phyloP scores from a whole-genome alignment of 2,113 vertebrate genomes.

The Plectropomus leopardus region DNA sequence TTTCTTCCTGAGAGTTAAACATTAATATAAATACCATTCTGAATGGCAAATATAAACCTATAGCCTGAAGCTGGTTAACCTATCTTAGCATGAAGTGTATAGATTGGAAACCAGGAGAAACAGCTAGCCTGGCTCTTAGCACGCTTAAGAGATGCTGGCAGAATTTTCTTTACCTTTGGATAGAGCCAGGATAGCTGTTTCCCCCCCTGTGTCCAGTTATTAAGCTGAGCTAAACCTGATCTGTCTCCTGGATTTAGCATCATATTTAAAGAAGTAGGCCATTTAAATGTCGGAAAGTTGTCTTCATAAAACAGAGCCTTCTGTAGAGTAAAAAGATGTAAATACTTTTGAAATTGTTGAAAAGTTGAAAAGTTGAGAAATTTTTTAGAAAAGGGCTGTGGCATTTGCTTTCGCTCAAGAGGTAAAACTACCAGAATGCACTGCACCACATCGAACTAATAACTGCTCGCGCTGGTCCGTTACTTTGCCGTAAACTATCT shows the following conservation, averaged over 20 bases:
- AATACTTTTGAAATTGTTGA: no score
- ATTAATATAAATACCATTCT: not conserved
- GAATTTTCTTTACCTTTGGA: not conserved
- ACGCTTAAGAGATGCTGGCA: not conserved
- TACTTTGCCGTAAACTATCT: no score
- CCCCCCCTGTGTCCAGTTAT: not conserved
- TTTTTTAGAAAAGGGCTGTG: no score
- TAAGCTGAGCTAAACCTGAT: not conserved
- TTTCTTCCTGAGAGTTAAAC: not conserved
- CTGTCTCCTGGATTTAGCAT: not conserved
- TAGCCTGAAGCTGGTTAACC: not conserved
- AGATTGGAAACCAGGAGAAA: not conserved
- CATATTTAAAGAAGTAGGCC: no score
- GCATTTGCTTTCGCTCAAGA: no score
- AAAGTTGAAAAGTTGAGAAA: no score
- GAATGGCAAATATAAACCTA: not conserved
- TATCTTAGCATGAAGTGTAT: not conserved
- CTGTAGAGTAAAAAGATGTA: no score
- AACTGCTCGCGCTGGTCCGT: no score
- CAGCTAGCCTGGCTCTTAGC: not conserved
- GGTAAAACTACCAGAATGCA: no score
- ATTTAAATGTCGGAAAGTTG: no score
- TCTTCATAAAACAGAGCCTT: no score
- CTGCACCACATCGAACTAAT: no score
- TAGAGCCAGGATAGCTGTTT: not conserved